phyloP scores from a whole-genome alignment of 2,797 vertebrate genomes.

The Sebastes itinus region DNA sequence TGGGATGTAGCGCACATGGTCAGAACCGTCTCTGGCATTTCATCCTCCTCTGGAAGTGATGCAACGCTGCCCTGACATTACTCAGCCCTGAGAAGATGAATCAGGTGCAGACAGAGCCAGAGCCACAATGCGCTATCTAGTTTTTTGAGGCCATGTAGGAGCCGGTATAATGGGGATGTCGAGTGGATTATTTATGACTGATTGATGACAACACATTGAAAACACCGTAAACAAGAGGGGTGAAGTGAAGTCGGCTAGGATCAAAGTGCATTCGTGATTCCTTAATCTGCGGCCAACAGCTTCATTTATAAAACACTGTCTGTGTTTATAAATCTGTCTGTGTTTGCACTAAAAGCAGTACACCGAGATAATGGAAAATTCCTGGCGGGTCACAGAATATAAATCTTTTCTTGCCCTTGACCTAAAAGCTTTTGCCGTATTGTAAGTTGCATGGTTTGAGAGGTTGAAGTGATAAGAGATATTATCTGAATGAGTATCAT shows the following conservation, averaged over 20 bases:
- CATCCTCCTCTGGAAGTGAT: slow-evolving; percentile 67
- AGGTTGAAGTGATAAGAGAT: slow-evolving; percentile 42
- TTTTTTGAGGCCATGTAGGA: slow-evolving; percentile 17
- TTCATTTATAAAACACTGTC: slow-evolving; percentile 7
- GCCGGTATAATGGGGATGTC: not conserved
- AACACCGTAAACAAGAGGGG: not conserved
- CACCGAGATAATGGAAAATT: slow-evolving; percentile 24
- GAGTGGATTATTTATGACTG: slow-evolving; percentile 13
- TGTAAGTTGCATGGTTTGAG: slow-evolving; percentile 25
- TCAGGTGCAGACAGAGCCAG: slow-evolving; percentile 23
- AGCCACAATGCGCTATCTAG: slow-evolving; percentile 8
- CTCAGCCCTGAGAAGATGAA: slow-evolving; percentile 52
- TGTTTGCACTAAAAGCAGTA: not conserved
- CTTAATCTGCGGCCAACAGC: not conserved
- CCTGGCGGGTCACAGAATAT: slow-evolving; percentile 1
- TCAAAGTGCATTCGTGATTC: not conserved
- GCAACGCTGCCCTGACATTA: slow-evolving; percentile 59
- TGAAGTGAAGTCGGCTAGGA: not conserved
- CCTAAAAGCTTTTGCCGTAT: slow-evolving; percentile 26
- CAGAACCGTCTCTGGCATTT: slow-evolving; percentile 72
- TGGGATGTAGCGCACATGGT: slow-evolving; percentile 57
- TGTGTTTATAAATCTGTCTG: not conserved
- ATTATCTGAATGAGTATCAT: slow-evolving; percentile 48
- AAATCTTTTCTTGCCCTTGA: slow-evolving; percentile 53
- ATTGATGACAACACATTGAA: slow-evolving; percentile 9